Conservation (phyloP, 2,797 vertebrate species). For the Aphelocoma californica region DNA sequence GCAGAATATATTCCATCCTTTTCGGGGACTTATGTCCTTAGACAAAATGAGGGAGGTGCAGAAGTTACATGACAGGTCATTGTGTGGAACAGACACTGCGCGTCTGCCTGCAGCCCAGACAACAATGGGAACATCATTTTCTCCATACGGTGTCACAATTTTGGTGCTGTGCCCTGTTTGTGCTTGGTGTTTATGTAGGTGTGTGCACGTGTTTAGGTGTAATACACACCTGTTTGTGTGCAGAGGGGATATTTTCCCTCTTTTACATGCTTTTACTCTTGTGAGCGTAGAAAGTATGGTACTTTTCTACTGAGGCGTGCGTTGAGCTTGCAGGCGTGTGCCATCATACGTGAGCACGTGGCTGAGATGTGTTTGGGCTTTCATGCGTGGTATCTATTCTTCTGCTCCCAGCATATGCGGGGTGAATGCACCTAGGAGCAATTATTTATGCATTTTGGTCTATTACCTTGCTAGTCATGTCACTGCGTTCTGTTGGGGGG, state of each 20-base stretch:
- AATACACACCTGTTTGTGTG: too few species aligned
- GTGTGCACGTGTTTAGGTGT: not conserved
- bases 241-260: not conserved
- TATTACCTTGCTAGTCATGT: not conserved
- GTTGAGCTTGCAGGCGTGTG: not conserved
- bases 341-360: not conserved
- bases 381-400: not conserved
- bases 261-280: not conserved
- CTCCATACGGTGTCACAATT: rapidly evolving
- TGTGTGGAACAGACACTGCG: rapidly evolving
- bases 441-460: not conserved
- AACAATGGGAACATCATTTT: not conserved
- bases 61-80: not conserved
- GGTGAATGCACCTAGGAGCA: not conserved
- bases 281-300: not conserved
- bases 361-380: not conserved
- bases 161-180: not conserved
- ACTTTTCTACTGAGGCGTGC: not conserved
- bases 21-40: rapidly evolving
- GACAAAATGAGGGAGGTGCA: not conserved
- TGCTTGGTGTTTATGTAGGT: not conserved
- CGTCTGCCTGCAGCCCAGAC: not conserved
- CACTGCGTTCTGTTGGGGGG: not conserved
- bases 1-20: slow-evolving; percentile 14
- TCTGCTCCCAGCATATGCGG: not conserved